Base-by-base conservation (phyloP, 2,888 invertebrate genomes). In the Oegoconia quadripuncta region DNA sequence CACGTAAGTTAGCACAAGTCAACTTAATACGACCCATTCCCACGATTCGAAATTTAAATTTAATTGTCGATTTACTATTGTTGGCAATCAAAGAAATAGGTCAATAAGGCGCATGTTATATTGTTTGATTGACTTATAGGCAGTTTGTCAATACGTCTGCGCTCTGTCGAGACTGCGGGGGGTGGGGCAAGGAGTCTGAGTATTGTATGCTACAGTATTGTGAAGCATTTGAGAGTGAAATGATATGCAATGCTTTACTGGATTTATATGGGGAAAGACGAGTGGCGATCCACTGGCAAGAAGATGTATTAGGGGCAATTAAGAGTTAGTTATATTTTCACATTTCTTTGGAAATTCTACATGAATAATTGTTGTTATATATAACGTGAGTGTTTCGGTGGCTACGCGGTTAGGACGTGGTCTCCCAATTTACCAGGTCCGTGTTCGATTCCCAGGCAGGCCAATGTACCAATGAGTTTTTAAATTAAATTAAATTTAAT, bases 111-210 rank as follows among this genome's bases (percentile, higher is more conserved):
- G 71, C 65, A 66, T 68, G 60, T 72, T 67, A 54, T 54, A 69
- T 84, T 84, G 83, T 84, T 81, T 75, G 80, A 77, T 81, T 71
- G 77, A 77, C 68, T 76, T 83, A 84, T 86, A 84, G 81, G 83
- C 83, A 82, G 73, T 80, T 74, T 82, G 77, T 86, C 84, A 82
- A 86, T 86, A 84, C 73, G 63, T 49, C 48, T 54, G 58, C 43
- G 64, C 61, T 55, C 70, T 72, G 64, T 67, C 44, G 41, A 74
- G 37, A 29, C 60, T 61, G 74, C 79, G 77, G 79, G 75, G 60
- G 67, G 54, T 56, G 44, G 63, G 64, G 62, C 60, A n/a, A n/a
- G 59, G 64, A 50, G 55, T 64, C 56, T 55, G 52, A 64, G 59
- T 64, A 50, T 59, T 60, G 59, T 73, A 76, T 71, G 68, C 60